Percentiles rank a stretch among this genome's conserved stretches.
Conservation (phyloP, 2,113 vertebrate species). For the Brachyhypopomus gauderio region DNA sequence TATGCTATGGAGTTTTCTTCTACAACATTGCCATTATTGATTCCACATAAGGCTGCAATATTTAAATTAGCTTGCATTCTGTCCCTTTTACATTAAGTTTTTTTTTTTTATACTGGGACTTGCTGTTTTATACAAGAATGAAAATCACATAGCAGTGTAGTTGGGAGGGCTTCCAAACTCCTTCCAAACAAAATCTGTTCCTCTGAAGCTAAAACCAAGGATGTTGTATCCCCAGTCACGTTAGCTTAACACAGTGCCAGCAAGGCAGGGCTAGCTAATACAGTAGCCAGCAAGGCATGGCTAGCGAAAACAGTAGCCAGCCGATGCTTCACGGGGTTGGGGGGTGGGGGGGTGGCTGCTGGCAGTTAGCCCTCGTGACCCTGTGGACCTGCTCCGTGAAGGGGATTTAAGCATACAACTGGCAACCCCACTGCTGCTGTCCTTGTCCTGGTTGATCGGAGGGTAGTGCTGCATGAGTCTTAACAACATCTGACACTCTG, state of each 20-base stretch:
- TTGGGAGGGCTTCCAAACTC: not conserved
- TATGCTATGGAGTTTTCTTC: not conserved
- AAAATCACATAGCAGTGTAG: not conserved
- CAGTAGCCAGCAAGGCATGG: slow-evolving; percentile 8
- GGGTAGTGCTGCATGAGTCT: slow-evolving; percentile 43
- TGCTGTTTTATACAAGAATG: not conserved
- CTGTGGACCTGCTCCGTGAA: slow-evolving; percentile 54
- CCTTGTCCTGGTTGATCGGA: slow-evolving; percentile 56
- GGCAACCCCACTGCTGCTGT: slow-evolving; percentile 48
- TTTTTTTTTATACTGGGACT: not conserved
- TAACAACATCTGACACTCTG: slow-evolving; percentile 51
- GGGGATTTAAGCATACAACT: slow-evolving; percentile 56
- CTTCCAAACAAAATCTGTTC: not conserved
- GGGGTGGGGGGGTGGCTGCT: not conserved
- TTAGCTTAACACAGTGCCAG: slow-evolving; percentile 16
- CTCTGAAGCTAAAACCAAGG: not conserved
- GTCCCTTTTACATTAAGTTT: not conserved
- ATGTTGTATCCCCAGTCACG: slow-evolving; percentile 17
- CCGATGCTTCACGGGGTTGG: no score
- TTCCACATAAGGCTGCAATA: no score
- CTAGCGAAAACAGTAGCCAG: not conserved
- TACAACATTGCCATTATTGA: no score
- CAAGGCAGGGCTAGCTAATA: slow-evolving; percentile 22
- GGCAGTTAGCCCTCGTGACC: slow-evolving; percentile 57
- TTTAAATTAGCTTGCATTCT: not conserved